A percentile compares a stretch with the other conserved stretches of the same genome.
Conservation (phyloP, 2,888 invertebrate species). For the Drosophila ezoana region DNA sequence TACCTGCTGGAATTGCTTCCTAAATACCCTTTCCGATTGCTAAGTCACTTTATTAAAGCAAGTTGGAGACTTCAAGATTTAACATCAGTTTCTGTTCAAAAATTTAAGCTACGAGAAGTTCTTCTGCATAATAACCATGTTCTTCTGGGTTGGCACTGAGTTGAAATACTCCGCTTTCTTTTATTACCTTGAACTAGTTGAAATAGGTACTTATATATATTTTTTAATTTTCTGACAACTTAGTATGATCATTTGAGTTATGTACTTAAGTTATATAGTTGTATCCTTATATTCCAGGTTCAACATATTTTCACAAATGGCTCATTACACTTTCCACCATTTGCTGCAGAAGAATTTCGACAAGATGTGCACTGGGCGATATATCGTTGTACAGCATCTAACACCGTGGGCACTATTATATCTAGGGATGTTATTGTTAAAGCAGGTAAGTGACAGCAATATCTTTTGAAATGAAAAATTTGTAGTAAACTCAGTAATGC, state of each 20-base stretch:
- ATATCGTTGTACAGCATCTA: slow-evolving; percentile 86
- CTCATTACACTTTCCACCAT: slow-evolving; percentile 86
- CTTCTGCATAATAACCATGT: too few relatives aligned
- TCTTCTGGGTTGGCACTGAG: too few relatives aligned
- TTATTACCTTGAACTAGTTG: neutral
- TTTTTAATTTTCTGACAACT: neutral
- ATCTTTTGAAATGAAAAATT: too few relatives aligned
- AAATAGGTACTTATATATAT: neutral
- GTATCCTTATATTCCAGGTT: slow-evolving; percentile 74
- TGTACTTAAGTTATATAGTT: too few relatives aligned
- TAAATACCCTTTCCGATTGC: too few relatives aligned
- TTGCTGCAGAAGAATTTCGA: slow-evolving; percentile 86
- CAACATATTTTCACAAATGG: slow-evolving; percentile 86
- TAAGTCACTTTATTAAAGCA: too few relatives aligned
- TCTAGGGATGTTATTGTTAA: slow-evolving; percentile 86
- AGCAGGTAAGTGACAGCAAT: slow-evolving; percentile 83
- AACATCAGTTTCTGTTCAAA: too few relatives aligned
- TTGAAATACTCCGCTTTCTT: too few relatives aligned
- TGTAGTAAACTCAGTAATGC: too few relatives aligned
- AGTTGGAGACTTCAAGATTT: too few relatives aligned
- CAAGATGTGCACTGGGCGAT: slow-evolving; percentile 87
- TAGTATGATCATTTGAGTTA: neutral
- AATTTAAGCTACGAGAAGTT: too few relatives aligned
- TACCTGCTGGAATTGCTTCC: too few relatives aligned
- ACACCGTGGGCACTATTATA: slow-evolving; percentile 86